Conservation (phyloP, 92 coral and sea anemone genomes). For the Zoanthus solanderi region DNA sequence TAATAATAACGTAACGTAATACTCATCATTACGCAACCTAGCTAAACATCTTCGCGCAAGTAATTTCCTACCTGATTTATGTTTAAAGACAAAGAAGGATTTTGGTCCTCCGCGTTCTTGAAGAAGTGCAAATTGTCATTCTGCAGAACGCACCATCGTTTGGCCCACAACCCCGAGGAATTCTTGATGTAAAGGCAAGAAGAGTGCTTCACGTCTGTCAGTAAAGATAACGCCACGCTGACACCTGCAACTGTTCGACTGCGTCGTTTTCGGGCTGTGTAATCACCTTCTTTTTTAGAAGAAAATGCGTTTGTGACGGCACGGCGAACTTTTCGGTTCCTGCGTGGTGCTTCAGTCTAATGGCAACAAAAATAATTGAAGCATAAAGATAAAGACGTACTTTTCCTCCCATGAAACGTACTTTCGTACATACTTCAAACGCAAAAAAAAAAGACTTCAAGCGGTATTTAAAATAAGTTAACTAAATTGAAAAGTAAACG, state of each 20-base stretch:
- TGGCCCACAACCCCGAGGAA: slow-evolving; percentile 84
- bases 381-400: neutral
- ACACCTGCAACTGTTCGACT: slow-evolving; percentile 80
- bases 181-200: slow-evolving; percentile 81
- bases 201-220: slow-evolving; percentile 74
- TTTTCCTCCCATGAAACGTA: too few species aligned
- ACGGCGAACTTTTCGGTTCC: slow-evolving; percentile 64
- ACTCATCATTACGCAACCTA: too few species aligned
- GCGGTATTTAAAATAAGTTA: too few species aligned
- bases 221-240: slow-evolving; percentile 65
- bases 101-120: slow-evolving; percentile 67
- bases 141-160: slow-evolving; percentile 91
- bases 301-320: slow-evolving; percentile 78
- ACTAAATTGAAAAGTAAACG: too few species aligned
- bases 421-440: too few species aligned
- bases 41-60: too few species aligned
- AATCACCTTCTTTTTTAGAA: slow-evolving; percentile 45
- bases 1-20: too few species aligned
- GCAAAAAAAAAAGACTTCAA: too few species aligned
- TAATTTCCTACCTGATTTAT: slow-evolving; percentile 21
- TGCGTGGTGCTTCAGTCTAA: slow-evolving; percentile 28
- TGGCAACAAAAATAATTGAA: neutral
- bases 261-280: slow-evolving; percentile 62
- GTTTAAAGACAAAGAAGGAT: slow-evolving; percentile 55
- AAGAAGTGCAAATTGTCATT: slow-evolving; percentile 77